phyloP scores from a whole-genome alignment of 2,797 vertebrate genomes.

The Ciconia nigra region DNA sequence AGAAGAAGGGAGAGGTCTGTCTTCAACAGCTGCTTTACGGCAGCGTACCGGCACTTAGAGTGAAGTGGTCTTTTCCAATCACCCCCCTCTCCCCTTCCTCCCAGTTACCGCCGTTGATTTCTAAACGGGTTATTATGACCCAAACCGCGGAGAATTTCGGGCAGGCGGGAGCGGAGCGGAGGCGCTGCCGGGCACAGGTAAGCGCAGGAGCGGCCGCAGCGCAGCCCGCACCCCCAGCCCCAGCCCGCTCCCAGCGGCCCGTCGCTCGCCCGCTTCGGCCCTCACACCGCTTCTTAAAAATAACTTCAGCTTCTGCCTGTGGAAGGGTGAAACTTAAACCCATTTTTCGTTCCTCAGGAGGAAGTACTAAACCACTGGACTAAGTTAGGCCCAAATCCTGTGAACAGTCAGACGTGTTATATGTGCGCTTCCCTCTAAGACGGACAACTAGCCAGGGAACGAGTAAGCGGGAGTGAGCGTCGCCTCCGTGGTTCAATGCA shows the following conservation, averaged over 20 bases:
- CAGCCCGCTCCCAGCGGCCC: not conserved
- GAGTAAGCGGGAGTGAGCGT: not conserved
- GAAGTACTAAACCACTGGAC: not conserved
- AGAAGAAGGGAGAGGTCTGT: not conserved
- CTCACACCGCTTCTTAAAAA: not conserved
- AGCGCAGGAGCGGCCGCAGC: not conserved
- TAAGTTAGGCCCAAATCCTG: not conserved
- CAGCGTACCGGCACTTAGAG: not conserved
- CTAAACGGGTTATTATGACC: not conserved
- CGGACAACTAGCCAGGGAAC: no score
- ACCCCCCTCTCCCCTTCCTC: no score
- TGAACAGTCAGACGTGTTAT: not conserved
- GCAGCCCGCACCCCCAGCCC: not conserved
- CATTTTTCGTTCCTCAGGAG: not conserved
- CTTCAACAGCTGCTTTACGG: not conserved
- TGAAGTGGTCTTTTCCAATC: not conserved
- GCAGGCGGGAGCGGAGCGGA: not conserved
- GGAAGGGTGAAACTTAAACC: not conserved
- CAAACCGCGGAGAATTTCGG: not conserved
- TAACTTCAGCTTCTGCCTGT: not conserved
- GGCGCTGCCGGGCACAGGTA: not conserved
- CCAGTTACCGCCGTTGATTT: not conserved
- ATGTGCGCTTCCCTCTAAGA: not conserved
- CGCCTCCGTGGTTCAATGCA: not conserved
- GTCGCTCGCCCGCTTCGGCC: not conserved